Percentiles rank a stretch among this genome's conserved stretches.
phyloP scores from a whole-genome alignment of 2,797 vertebrate species.

The Sebastes matsubarae region DNA sequence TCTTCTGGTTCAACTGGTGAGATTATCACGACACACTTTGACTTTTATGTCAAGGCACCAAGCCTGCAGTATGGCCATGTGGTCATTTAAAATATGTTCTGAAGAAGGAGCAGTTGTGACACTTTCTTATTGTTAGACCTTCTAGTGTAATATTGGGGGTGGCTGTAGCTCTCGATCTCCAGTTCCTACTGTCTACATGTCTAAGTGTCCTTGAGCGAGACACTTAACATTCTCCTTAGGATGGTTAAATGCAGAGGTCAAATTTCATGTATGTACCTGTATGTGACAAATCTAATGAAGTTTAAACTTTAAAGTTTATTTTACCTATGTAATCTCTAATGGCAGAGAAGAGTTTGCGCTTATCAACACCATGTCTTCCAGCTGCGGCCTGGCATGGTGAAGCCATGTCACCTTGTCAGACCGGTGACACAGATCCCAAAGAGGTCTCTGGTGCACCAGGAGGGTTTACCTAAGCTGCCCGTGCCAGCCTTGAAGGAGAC shows the following conservation, averaged over 20 bases:
- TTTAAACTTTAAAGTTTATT: too few species aligned
- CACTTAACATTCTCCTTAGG: too few species aligned
- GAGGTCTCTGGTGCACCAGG: conserved; percentile 87
- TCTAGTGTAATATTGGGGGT: background rate
- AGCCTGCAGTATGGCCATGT: background rate
- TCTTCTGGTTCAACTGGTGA: background rate
- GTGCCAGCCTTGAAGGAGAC: conserved; percentile 92
- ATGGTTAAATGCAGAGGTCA: too few species aligned
- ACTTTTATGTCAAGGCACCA: background rate
- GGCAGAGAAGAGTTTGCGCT: background rate
- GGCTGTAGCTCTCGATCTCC: too few species aligned
- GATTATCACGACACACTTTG: background rate
- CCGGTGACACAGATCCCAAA: conserved; percentile 78
- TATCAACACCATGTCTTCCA: conserved; percentile 28
- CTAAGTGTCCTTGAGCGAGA: too few species aligned
- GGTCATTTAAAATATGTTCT: background rate
- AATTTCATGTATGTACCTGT: too few species aligned
- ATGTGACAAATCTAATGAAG: too few species aligned
- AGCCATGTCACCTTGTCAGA: conserved; percentile 83
- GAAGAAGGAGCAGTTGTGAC: background rate
- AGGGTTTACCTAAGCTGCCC: conserved; percentile 88
- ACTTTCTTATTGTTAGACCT: background rate
- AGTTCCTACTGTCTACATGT: too few species aligned
- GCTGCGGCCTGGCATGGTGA: conserved; percentile 75
- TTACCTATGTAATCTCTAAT: background rate